Percentiles rank a stretch among this genome's conserved stretches.
These are phyloP conservation scores for Synanthedon myopaeformis DNA, from an alignment of 2,888 invertebrate species.

Conservation along the genomic window DNA sequence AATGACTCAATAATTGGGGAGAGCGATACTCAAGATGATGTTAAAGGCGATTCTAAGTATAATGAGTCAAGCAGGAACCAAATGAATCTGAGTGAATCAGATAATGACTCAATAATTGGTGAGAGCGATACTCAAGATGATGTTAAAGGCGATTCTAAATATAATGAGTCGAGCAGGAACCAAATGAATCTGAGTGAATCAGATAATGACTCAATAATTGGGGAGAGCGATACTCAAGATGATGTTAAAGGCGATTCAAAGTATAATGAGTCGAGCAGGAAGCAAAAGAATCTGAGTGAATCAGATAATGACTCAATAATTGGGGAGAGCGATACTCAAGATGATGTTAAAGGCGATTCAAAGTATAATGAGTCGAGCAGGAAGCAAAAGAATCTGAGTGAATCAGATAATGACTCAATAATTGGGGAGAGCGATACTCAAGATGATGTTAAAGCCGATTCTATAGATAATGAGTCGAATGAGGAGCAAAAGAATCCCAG, in stretches of 20 bases:
- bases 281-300: background rate
- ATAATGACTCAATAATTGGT: background rate
- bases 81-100: background rate
- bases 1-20: background rate
- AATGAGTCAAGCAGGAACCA: background rate
- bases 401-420: background rate
- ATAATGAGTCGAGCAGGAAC: background rate
- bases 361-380: background rate
- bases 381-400: background rate
- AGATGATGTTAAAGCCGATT: too few relatives aligned
- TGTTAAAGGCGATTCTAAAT: background rate
- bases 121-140: conserved; percentile 1
- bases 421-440: too few relatives aligned
- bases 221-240: background rate
- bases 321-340: background rate
- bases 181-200: background rate
- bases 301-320: background rate
- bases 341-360: conserved; percentile 2
- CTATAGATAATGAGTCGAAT: too few relatives aligned
- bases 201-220: background rate
- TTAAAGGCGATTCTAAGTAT: background rate
- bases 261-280: background rate
- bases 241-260: conserved; percentile 1
- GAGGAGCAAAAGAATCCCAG: too few relatives aligned
- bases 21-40: conserved; percentile 1